phyloP scores from a whole-genome alignment of 2,797 vertebrate genomes.

The Macropus fuliginosus region DNA sequence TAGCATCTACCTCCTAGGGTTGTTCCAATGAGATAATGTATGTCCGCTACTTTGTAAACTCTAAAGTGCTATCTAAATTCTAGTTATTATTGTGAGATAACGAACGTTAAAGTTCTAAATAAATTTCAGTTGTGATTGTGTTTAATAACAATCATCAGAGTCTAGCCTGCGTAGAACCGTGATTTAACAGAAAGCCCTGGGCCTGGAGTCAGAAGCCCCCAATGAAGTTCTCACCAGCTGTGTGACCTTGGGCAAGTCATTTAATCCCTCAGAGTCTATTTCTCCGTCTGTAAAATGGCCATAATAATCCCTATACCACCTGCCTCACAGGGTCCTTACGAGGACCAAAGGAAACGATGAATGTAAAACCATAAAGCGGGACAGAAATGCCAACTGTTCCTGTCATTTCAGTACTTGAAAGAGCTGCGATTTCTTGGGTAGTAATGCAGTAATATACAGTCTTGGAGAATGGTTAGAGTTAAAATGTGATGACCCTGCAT shows the following conservation, averaged over 20 bases:
- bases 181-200: neutral
- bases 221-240: neutral
- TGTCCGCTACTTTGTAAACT: neutral
- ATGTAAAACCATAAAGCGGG: neutral
- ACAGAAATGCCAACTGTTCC: neutral
- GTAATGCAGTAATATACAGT: neutral
- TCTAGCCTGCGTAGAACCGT: neutral
- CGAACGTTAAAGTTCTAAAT: neutral
- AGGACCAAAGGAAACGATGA: neutral
- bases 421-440: neutral
- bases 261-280: neutral
- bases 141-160: neutral
- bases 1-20: too few relatives aligned
- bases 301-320: neutral
- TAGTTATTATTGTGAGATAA: too few relatives aligned
- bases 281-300: neutral
- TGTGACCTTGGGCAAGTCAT: neutral
- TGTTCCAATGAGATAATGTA: neutral
- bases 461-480: neutral
- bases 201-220: neutral
- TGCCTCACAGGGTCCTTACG: neutral
- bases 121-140: neutral
- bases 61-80: neutral
- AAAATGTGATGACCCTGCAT: neutral
- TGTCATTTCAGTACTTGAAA: neutral